Percentiles rank a stretch among this genome's conserved stretches.
These are phyloP conservation scores for Pygoscelis adeliae DNA, from an alignment of 2,113 vertebrate species.

Conservation along the genomic window DNA sequence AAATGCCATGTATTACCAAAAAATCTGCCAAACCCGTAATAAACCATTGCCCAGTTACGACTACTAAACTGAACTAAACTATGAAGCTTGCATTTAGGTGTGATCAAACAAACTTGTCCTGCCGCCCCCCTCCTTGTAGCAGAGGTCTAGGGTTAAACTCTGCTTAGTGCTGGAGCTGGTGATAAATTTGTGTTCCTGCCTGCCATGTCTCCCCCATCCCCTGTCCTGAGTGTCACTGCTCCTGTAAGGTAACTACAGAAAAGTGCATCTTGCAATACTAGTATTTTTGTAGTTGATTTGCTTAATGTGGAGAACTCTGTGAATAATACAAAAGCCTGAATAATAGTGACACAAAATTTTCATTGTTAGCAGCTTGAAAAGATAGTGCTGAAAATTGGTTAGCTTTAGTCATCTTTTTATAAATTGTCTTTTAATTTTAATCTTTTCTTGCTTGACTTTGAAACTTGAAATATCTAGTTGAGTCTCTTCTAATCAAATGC, in stretches of 20 bases:
- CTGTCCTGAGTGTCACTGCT: not conserved
- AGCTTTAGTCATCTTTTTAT: not conserved
- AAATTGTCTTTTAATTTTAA: not conserved
- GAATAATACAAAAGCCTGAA: not conserved
- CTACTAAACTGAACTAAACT: not conserved
- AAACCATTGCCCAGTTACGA: not conserved
- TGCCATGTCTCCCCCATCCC: not conserved
- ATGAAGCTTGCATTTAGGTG: not conserved
- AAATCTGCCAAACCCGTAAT: not conserved
- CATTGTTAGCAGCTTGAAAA: conserved; percentile 25
- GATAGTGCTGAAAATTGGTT: not conserved
- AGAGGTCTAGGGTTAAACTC: not conserved
- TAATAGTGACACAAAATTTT: not conserved
- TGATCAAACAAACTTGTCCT: not conserved
- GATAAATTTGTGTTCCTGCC: not conserved
- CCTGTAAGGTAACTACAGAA: not conserved
- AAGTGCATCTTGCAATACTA: not conserved
- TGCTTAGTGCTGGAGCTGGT: not conserved
- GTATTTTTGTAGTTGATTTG: not conserved
- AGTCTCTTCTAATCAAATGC: not conserved
- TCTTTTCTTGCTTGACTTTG: not conserved
- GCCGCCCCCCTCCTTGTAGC: not conserved
- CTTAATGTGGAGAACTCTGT: not conserved
- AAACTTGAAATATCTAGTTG: not conserved
- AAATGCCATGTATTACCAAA: not conserved